These are phyloP conservation scores for Cerastis rubricosa DNA, from an alignment of 2,888 invertebrate species.

Conservation along the genomic window DNA sequence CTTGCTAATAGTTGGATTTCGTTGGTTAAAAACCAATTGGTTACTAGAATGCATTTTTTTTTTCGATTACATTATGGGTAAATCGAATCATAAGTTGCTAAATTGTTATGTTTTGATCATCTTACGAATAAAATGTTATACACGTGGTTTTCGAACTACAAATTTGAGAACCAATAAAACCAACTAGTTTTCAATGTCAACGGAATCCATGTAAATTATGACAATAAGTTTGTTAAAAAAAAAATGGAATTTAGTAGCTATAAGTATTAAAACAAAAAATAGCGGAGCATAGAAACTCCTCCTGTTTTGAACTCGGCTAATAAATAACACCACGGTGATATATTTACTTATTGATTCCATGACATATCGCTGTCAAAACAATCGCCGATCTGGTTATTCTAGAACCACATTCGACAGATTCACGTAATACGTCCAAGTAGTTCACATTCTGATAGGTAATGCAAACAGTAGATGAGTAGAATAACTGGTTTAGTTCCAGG, in stretches of 20 bases:
- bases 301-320: no score
- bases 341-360: neutral
- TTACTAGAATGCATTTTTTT: neutral
- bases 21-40: neutral
- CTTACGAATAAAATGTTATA: neutral
- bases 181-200: no score
- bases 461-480: constrained; percentile 21
- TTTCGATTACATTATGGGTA: neutral
- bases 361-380: constrained; percentile 1
- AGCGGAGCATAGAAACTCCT: no score
- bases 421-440: constrained; percentile 39
- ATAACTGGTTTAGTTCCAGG: constrained; percentile 46
- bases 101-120: neutral
- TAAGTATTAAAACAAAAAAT: no score
- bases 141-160: neutral
- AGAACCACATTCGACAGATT: constrained; percentile 24
- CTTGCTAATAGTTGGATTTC: neutral
- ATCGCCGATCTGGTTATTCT: constrained; percentile 21
- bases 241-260: no score
- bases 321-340: neutral
- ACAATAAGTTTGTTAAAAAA: no score
- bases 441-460: constrained; percentile 29
- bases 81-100: neutral
- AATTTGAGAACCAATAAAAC: no score
- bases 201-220: no score